Evolutionary conservation across 2,888 invertebrate species (phyloP).

Genomic region (Seira ritae): DNA sequence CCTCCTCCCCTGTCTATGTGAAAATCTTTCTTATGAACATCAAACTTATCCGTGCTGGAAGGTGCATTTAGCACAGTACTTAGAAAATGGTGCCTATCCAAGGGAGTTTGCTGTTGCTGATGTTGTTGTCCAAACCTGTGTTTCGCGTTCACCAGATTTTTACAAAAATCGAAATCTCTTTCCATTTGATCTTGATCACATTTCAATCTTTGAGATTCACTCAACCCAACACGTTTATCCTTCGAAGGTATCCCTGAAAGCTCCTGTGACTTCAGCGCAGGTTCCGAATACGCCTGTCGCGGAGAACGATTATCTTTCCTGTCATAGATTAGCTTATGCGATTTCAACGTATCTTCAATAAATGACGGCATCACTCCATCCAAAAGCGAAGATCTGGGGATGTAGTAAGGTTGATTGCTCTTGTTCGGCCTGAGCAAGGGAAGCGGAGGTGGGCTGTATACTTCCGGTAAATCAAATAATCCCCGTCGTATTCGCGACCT

Average conservation of each 20-base stretch:
- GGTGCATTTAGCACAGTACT: background rate
- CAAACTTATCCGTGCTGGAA: background rate
- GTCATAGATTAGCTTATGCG: background rate
- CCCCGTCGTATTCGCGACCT: constrained; percentile 5
- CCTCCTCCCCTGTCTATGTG: background rate
- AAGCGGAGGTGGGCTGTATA: constrained; percentile 49
- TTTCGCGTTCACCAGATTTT: too few species aligned
- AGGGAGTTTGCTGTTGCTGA: too few species aligned
- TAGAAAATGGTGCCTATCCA: background rate
- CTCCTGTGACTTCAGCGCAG: constrained; percentile 25
- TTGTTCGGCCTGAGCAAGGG: constrained; percentile 7
- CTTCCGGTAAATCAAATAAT: constrained; percentile 45
- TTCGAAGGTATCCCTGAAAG: too few species aligned
- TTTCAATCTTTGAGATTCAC: too few species aligned
- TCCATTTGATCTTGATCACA: too few species aligned
- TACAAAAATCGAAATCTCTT: too few species aligned
- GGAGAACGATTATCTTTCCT: background rate
- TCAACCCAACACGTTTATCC: too few species aligned
- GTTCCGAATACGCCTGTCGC: constrained; percentile 27
- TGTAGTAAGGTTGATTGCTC: background rate
- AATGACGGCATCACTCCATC: constrained; percentile 49
- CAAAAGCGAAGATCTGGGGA: background rate
- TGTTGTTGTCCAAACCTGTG: too few species aligned
- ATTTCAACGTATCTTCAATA: constrained; percentile 16
- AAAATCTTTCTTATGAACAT: background rate